phyloP scores from a whole-genome alignment of 1,140 invertebrate species.

The Camponotus vicinus region DNA sequence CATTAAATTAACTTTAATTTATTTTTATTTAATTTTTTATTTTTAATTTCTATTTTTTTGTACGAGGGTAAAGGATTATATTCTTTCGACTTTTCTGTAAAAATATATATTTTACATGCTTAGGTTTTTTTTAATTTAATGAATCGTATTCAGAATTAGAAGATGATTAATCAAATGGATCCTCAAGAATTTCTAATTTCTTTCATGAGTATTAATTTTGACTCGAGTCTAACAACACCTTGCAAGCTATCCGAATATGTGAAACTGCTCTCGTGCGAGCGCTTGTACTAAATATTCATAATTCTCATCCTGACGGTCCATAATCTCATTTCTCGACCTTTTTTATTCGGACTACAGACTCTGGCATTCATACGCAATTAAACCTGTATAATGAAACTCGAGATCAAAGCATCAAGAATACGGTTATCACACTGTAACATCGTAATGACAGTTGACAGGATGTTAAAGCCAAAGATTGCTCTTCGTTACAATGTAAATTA shows the following conservation, averaged over 20 bases:
- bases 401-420: conserved; percentile 31
- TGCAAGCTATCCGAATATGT: background rate
- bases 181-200: background rate
- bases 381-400: conserved; percentile 48
- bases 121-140: background rate
- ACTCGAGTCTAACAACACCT: background rate
- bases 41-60: background rate
- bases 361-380: conserved; percentile 40
- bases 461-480: background rate
- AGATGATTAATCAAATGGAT: background rate
- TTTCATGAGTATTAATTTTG: background rate
- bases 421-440: conserved; percentile 16
- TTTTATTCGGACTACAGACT: conserved; percentile 29
- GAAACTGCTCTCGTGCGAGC: conserved; percentile 20
- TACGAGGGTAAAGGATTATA: background rate
- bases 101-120: background rate
- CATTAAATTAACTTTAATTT: background rate
- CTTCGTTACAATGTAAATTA: background rate
- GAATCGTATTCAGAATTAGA: background rate
- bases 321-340: conserved; percentile 22
- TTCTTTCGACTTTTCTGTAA: background rate
- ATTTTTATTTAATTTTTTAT: background rate
- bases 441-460: conserved; percentile 11
- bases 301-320: background rate
- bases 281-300: conserved; percentile 48